phyloP scores from a whole-genome alignment of 2,888 invertebrate genomes.

The Nymphalis c-album region DNA sequence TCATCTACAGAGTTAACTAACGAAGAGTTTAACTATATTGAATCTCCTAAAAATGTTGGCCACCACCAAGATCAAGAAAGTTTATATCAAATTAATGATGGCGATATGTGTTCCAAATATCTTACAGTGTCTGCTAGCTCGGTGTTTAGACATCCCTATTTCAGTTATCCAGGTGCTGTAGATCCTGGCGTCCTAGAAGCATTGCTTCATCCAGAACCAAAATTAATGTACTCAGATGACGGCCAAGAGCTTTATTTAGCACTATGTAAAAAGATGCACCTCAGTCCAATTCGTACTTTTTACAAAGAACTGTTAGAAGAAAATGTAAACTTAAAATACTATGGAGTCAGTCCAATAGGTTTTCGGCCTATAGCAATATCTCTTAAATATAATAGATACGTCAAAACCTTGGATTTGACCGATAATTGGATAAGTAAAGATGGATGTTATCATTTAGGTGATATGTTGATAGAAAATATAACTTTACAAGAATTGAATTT shows the following conservation, averaged over 20 bases:
- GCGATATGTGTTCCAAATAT: slow-evolving; percentile 61
- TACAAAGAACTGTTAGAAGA: slow-evolving; percentile 50
- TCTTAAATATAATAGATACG: slow-evolving; percentile 54
- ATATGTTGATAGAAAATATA: slow-evolving; percentile 56
- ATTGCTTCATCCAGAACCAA: slow-evolving; percentile 48
- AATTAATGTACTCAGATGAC: slow-evolving; percentile 55
- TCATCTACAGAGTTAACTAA: not conserved
- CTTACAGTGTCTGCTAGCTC: slow-evolving; percentile 58
- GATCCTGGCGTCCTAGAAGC: slow-evolving; percentile 65
- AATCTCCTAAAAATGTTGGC: not conserved
- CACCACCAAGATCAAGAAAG: not conserved
- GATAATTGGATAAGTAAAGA: slow-evolving; percentile 63
- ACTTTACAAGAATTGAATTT: slow-evolving; percentile 55
- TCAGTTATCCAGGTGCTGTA: slow-evolving; percentile 58
- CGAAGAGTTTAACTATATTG: not conserved
- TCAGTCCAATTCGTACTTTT: slow-evolving; percentile 55
- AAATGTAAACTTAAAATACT: slow-evolving; percentile 61
- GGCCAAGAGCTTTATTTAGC: slow-evolving; percentile 64
- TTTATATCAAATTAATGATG: slow-evolving; percentile 28
- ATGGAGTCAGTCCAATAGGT: slow-evolving; percentile 58
- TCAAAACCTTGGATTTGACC: slow-evolving; percentile 55
- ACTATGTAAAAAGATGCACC: slow-evolving; percentile 59
- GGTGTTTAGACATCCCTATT: slow-evolving; percentile 59
- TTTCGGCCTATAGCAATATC: slow-evolving; percentile 62
- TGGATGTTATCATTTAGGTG: slow-evolving; percentile 63